Evolutionary conservation across 1,140 invertebrate genomes (phyloP).

Genomic region (Palaemon carinicauda): DNA sequence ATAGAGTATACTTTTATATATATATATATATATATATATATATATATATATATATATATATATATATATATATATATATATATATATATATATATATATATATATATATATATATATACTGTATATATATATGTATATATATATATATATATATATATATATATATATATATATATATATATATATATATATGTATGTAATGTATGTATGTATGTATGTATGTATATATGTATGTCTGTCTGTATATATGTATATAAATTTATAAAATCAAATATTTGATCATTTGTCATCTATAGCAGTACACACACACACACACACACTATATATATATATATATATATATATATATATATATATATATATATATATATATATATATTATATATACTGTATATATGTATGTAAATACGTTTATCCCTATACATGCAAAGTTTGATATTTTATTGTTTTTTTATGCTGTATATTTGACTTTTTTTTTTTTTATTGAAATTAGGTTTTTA

Average conservation of each 20-base stretch:
- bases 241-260: neutral
- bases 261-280: neutral
- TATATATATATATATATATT: neutral
- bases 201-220: neutral
- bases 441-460: too few species aligned
- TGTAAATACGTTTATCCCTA: neutral
- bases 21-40: neutral
- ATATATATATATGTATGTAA: neutral
- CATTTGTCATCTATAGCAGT: neutral
- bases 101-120: too few species aligned
- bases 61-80: neutral
- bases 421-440: neutral
- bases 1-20: neutral
- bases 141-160: neutral
- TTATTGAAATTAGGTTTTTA: too few species aligned
- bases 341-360: neutral
- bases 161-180: neutral
- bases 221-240: neutral
- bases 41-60: neutral
- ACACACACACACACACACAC: neutral
- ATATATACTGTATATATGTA: neutral
- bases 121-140: neutral
- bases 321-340: neutral
- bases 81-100: too few species aligned
- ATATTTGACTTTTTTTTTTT: too few species aligned